Conservation (phyloP, 1,140 invertebrate species). For the Psix sp. region DNA sequence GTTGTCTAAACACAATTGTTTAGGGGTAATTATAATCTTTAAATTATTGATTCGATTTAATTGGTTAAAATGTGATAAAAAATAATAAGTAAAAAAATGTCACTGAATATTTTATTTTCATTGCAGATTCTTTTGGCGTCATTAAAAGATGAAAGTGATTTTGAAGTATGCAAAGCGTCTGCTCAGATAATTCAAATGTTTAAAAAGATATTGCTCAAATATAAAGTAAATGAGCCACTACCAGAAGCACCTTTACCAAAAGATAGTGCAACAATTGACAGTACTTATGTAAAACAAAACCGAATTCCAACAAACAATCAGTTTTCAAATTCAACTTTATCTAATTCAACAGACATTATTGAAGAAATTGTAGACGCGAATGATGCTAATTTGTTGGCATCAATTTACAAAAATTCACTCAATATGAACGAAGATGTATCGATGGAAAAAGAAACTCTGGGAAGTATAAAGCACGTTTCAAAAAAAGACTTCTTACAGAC, state of each 20-base stretch:
- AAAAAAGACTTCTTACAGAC: conserved; percentile 78
- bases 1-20: conserved; percentile 81
- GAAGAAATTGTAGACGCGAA: conserved; percentile 73
- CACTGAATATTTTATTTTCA: conserved; percentile 16
- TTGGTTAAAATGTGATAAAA: neutral
- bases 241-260: conserved; percentile 69
- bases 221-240: conserved; percentile 76
- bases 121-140: conserved; percentile 79
- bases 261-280: conserved; percentile 67
- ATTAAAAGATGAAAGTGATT: conserved; percentile 83
- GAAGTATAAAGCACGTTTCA: conserved; percentile 73
- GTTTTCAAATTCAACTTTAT: conserved; percentile 7
- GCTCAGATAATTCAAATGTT: conserved; percentile 79
- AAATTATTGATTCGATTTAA: conserved; percentile 9
- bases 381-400: conserved; percentile 79
- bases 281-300: conserved; percentile 59
- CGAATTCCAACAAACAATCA: conserved; percentile 26
- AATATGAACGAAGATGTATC: conserved; percentile 64
- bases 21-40: conserved; percentile 76
- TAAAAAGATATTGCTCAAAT: conserved; percentile 78
- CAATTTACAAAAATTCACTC: conserved; percentile 77
- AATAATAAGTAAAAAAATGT: conserved; percentile 8
- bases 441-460: conserved; percentile 68
- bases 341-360: conserved; percentile 65
- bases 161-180: conserved; percentile 82